Base-by-base conservation (phyloP, 1,140 invertebrate species). In the Diorhabda sublineata region DNA sequence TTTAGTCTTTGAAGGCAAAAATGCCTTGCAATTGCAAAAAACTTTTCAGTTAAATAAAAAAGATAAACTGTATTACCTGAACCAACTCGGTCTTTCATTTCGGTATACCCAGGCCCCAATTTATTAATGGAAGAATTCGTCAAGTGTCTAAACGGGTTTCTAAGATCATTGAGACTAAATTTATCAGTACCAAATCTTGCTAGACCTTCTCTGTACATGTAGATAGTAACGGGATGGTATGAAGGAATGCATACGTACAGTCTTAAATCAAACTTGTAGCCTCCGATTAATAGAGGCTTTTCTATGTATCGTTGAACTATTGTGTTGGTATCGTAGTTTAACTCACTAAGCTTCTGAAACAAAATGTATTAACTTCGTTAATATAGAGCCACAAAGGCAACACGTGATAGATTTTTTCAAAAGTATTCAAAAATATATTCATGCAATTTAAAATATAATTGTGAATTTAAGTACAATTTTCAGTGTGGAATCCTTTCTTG, bases 81-180 rank as follows among this genome's bases (percentile, higher is more conserved):
- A 75, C 92, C 91, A 61, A 93, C 86, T 71, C 89, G 83, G 73
- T 92, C 90, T 77, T 95, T 95, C 79, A 91, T 91, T 74, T 90
- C 87, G 0, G 87, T 87, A 76, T 93, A 95, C 3, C 89, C 86
- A 2, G 92, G 92, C 44, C 83, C 92, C 80, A 87, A 85, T 86
- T 87, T 95, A 85, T 91, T 97, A 77, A 87, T 89, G 71, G 88
- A 95, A 58, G 92, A 92, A 80, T 97, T 97, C 2, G 95, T 97
- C 43, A 97, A 82, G 82, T 97, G 95, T 6, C 93, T 88, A 80
- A 93, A 96, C 71, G 91, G 89, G 77, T 97, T 96, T 68, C 91
- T 88, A 56, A 97, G 79, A 75, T 92, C 89, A 1, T 90, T 89
- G 42, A 94, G 83, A 63, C 89, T 91, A 66, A 93, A 96, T 79